Conservation (phyloP, 1,140 invertebrate genomes). For the Atta colombica region DNA sequence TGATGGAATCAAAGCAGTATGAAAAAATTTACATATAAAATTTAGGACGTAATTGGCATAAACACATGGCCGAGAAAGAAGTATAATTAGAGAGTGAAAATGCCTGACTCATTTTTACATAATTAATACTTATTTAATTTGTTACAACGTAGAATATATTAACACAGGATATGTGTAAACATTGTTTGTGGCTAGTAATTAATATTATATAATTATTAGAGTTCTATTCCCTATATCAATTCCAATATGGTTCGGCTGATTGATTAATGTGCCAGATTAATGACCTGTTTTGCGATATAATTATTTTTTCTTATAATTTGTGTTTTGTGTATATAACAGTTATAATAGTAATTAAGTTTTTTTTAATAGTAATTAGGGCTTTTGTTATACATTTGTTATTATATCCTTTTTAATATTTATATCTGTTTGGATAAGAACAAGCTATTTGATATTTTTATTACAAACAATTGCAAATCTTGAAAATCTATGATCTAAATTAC, state of each 20-base stretch:
- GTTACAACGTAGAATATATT: background rate
- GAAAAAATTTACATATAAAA: background rate
- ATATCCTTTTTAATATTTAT: background rate
- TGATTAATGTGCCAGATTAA: background rate
- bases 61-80: background rate
- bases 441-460: too few relatives aligned
- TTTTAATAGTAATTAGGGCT: background rate
- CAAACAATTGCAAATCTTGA: too few relatives aligned
- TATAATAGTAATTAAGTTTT: background rate
- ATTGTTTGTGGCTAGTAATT: background rate
- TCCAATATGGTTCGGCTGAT: background rate
- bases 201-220: conserved; percentile 39
- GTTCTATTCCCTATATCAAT: background rate
- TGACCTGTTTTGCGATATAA: background rate
- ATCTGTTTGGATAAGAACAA: too few relatives aligned
- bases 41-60: background rate
- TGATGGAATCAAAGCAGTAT: background rate
- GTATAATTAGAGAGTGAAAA: background rate
- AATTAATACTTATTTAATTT: conserved; percentile 19
- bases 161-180: conserved; percentile 4
- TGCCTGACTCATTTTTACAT: background rate
- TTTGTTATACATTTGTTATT: background rate
- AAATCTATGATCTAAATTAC: too few relatives aligned
- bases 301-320: background rate
- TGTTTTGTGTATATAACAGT: background rate